phyloP scores from a whole-genome alignment of 2,113 vertebrate genomes.

The Catharus minimus region DNA sequence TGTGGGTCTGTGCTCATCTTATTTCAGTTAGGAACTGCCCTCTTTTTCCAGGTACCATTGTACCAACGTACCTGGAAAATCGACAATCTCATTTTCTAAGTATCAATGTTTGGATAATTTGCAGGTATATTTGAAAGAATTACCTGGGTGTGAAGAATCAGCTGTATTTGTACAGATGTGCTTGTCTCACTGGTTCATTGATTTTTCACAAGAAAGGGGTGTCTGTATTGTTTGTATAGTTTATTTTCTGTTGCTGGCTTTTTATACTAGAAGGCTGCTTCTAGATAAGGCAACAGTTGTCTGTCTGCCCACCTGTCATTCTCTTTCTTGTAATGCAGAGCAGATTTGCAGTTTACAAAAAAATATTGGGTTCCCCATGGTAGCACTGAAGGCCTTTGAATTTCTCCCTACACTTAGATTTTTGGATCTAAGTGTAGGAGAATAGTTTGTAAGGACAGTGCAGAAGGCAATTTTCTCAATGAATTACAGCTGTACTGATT shows the following conservation, averaged over 20 bases:
- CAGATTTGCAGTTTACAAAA: background rate
- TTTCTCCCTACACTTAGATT: background rate
- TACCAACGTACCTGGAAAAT: background rate
- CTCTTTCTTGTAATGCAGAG: background rate
- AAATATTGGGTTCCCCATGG: background rate
- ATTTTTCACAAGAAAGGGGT: background rate
- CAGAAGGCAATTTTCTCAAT: too few species aligned
- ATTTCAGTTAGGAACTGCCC: background rate
- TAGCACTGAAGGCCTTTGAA: background rate
- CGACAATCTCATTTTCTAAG: background rate
- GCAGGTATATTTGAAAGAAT: background rate
- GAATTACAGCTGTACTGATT: too few species aligned
- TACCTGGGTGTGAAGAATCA: background rate
- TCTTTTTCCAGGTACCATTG: background rate
- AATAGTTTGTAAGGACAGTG: too few species aligned
- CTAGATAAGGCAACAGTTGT: background rate
- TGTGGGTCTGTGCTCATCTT: background rate
- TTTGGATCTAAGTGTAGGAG: background rate
- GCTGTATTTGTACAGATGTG: background rate
- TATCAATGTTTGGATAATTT: background rate
- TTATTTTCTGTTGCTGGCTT: background rate
- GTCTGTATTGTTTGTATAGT: background rate
- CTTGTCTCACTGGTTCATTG: background rate
- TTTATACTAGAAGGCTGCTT: background rate
- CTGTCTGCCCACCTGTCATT: background rate